Evolutionary conservation across 2,113 vertebrate species (phyloP), one percentile per base, ranked within the genome.

Genomic region (Eolophus roseicapilla): DNA sequence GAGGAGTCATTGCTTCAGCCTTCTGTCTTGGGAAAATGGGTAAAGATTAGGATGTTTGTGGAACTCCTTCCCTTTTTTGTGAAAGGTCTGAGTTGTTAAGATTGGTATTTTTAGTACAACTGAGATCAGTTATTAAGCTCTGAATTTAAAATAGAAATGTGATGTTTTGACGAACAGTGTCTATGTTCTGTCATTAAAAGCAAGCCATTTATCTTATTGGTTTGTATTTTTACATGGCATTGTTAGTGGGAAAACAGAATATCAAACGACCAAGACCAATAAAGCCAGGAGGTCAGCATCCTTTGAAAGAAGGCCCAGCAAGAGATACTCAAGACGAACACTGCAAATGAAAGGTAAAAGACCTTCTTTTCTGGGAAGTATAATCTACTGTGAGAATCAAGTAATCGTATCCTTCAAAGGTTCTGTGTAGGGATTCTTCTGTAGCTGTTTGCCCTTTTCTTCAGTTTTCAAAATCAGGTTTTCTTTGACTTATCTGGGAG

Each of bases 221-320:
- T 83, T 83, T 76, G 13, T 59, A 21, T n/a, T 93, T 85, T 17
- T 65, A 37, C 11, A 2, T 94, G 77, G 4, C 10, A 28, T 43
- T 94, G 89, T 76, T 97, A 99, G 99, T 96, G 99, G 99, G 67
- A 99, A 99, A 97, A 99, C 99, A 3, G 99, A 99, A 65, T 99
- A 99, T 96, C 99, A 99, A 98, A 99, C 99, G n/a, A 99, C 99
- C 73, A 99, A 99, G 97, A 98, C 98, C 47, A 99, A 98, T 86
- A 99, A 99, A 98, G 98, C 99, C 44, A 98, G 99, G 90, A 97
- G 99, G 24, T 99, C 99, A 2, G 93, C 99, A 52, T 99, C 99
- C 10, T 99, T 99, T 96, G 99, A 99, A 97, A 99, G 99, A 84
- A 98, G 99, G 55, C 99, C 99, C 57, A 99, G 99, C 96, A 99